A percentile compares a stretch with the other conserved stretches of the same genome.
Conservation (phyloP, 1,140 invertebrate species). For the Marisa cornuarietis region DNA sequence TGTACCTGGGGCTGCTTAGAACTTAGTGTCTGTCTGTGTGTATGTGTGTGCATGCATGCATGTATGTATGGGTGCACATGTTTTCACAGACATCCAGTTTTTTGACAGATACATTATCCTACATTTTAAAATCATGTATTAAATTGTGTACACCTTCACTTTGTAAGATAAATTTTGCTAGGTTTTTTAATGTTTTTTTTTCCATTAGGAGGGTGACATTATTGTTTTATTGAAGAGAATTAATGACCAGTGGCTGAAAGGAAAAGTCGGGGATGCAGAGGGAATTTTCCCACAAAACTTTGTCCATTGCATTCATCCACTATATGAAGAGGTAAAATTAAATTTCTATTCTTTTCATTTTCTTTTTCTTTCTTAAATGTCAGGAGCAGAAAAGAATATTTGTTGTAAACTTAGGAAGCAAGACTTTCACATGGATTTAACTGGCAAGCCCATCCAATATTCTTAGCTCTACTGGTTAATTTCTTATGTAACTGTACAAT, state of each 20-base stretch:
- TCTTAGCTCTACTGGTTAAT: no score
- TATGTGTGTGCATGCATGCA: no score
- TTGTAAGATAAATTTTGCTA: neutral
- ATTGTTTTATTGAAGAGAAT: conserved; percentile 76
- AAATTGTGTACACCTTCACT: neutral
- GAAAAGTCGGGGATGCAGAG: conserved; percentile 72
- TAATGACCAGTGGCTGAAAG: conserved; percentile 84
- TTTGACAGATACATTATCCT: neutral
- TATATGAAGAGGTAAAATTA: conserved; percentile 61
- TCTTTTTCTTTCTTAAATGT: neutral
- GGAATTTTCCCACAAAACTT: conserved; percentile 86
- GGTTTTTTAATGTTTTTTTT: neutral
- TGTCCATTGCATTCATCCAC: conserved; percentile 79
- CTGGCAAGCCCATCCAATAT: no score
- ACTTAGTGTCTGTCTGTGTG: no score
- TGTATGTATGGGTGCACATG: no score
- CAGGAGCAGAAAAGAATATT: no score
- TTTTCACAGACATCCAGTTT: neutral
- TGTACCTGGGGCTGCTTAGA: no score
- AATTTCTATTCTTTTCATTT: neutral
- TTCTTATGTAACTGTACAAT: neutral
- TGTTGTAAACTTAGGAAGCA: no score
- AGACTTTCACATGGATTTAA: no score
- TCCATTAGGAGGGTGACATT: conserved; percentile 74
- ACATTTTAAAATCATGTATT: neutral